Evolutionary conservation across 2,888 invertebrate species (phyloP), one percentile per base, ranked within the genome.

Genomic region (Cephus spinipes): DNA sequence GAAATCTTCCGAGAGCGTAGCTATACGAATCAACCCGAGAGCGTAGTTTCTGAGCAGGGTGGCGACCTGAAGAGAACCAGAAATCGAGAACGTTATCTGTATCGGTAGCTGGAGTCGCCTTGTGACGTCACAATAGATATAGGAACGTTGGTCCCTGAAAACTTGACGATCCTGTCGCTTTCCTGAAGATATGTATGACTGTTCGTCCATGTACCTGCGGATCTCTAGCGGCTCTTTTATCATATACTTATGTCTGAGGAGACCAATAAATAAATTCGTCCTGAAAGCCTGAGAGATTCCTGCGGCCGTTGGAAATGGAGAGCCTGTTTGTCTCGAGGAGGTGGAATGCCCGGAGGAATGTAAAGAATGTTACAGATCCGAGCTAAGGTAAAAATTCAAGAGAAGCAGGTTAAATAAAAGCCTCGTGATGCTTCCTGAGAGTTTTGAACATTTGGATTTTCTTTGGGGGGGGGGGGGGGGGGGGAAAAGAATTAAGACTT

Each of bases 401-500:
- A 55, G 23, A 55, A 55, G 55, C 2, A 2, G 23, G 2, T 9
- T 4, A 23, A 23, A 55, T 23, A 40, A 12, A 35, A 15, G 55
- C 23, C 55, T 23, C 9, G 55, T 23, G 23, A 55, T 55, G 23
- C 23, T 55, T 55, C 23, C 55, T 9, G 23, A 9, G 55, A 55
- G 23, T 55, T 55, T 55, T 23, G 9, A 23, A 55, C 55, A 9
- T 55, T 55, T 55, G 1, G 6, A 55, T 55, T 55, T 55, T 23
- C 9, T 55, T 55, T 6, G 40, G 6, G 40, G 6, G 2, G 0
- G 40, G 6, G 2, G 0, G 40, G 6, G 2, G 0, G n/a, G n/a
- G 40, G 6, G 2, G 0, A 9, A 23, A n/a, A 74, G 68, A 74
- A 35, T 35, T 35, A 77, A 69, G 73, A 68, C 74, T 77, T 74